Percentiles rank a stretch among this genome's conserved stretches.
phyloP scores from a whole-genome alignment of 2,888 invertebrate genomes.

The Sussaba pulchella region DNA sequence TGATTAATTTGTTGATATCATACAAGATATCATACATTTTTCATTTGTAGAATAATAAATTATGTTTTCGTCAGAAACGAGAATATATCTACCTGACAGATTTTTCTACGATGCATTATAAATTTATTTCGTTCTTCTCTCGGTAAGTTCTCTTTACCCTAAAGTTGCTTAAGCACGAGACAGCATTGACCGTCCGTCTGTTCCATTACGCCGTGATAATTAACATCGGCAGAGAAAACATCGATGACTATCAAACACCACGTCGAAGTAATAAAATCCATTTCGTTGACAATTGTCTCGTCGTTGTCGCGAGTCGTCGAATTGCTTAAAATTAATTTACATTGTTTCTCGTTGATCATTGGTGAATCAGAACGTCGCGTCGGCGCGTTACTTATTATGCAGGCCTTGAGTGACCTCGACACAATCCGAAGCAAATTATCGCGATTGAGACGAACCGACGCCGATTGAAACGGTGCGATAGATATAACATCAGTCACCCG shows the following conservation, averaged over 20 bases:
- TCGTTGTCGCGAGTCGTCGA: not conserved
- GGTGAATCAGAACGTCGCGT: not conserved
- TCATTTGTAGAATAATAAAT: no score
- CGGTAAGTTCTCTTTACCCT: not conserved
- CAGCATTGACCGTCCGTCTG: not conserved
- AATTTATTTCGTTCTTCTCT: slow-evolving; percentile 47
- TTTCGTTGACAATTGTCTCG: slow-evolving; percentile 16
- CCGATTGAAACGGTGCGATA: slow-evolving; percentile 27
- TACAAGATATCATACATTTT: no score
- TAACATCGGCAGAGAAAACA: not conserved
- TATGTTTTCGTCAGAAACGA: no score
- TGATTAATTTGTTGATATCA: no score
- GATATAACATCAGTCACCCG: not conserved
- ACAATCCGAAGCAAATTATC: slow-evolving; percentile 8
- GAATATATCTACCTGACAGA: no score
- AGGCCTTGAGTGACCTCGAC: not conserved
- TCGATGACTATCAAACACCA: slow-evolving; percentile 15
- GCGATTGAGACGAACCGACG: not conserved
- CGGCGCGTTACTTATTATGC: not conserved
- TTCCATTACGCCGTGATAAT: slow-evolving; percentile 6
- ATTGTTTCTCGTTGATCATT: not conserved
- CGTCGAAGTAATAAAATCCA: slow-evolving; percentile 7
- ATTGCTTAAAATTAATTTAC: no score
- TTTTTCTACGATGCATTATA: slow-evolving; percentile 27
- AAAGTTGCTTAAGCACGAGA: slow-evolving; percentile 48